Percentiles rank a stretch among this genome's conserved stretches.
Conservation (phyloP, 2,113 vertebrate species). For the Guaruba guarouba region DNA sequence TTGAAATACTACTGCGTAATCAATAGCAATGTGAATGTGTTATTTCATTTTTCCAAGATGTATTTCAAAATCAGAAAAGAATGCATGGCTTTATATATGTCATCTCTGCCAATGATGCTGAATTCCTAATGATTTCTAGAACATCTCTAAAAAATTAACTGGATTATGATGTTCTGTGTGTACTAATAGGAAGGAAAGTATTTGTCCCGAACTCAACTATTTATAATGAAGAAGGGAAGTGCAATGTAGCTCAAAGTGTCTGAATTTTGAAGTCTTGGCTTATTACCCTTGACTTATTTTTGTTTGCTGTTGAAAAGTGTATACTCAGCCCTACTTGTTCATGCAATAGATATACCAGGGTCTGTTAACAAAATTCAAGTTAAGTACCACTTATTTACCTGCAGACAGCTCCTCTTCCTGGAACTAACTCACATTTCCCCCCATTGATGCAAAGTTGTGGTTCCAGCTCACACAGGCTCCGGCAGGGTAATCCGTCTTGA, state of each 20-base stretch:
- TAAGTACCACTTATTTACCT: conserved; percentile 70
- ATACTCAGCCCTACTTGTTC: not conserved
- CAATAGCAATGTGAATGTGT: not conserved
- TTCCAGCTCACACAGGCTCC: conserved; percentile 74
- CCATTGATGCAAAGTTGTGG: conserved; percentile 74
- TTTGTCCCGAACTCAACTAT: not conserved
- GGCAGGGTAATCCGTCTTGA: conserved; percentile 75
- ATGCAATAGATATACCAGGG: no score
- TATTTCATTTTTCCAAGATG: not conserved
- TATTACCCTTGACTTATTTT: not conserved
- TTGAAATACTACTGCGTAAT: not conserved
- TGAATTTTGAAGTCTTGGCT: not conserved
- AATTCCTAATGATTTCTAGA: not conserved
- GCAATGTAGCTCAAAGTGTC: not conserved
- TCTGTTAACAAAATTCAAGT: not conserved
- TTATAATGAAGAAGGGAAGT: not conserved
- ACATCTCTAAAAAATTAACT: not conserved
- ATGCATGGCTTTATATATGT: not conserved
- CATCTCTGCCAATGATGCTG: not conserved
- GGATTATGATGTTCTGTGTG: not conserved
- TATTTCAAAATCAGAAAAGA: not conserved
- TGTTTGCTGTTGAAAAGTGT: not conserved
- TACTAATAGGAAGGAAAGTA: not conserved
- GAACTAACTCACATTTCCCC: conserved; percentile 76
- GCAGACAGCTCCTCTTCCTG: conserved; percentile 80